These are phyloP conservation scores for Pocillopora damicornis DNA, from an alignment of 64 coral and sea anemone species.

Conservation along the genomic window DNA sequence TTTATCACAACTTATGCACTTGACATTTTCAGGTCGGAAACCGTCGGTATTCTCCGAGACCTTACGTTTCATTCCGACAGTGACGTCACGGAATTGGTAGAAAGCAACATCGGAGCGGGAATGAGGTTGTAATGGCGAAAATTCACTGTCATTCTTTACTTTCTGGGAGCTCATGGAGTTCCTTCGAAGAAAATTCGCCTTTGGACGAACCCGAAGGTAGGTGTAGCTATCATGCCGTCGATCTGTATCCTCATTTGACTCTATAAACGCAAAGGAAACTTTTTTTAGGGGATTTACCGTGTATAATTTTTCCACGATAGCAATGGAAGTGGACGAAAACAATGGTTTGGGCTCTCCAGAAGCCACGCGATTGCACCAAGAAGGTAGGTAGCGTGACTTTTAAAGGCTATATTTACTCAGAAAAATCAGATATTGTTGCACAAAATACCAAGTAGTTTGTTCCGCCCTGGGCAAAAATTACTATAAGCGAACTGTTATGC, in stretches of 20 bases:
- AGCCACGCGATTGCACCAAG: slow-evolving; percentile 83
- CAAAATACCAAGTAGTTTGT: slow-evolving; percentile 10
- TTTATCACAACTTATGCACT: slow-evolving; percentile 8
- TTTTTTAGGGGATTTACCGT: slow-evolving; percentile 58
- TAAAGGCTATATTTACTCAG: slow-evolving; percentile 21
- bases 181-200: slow-evolving; percentile 74
- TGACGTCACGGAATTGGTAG: slow-evolving; percentile 84
- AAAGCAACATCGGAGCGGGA: slow-evolving; percentile 96
- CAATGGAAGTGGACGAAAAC: slow-evolving; percentile 99
- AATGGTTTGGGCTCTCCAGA: slow-evolving; percentile 76
- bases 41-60: slow-evolving; percentile 55
- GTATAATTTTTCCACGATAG: slow-evolving; percentile 81
- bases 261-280: slow-evolving; percentile 33
- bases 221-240: slow-evolving; percentile 19
- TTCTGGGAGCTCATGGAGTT: slow-evolving; percentile 97
- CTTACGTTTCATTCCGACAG: slow-evolving; percentile 66
- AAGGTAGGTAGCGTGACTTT: slow-evolving; percentile 61
- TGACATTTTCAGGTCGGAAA: slow-evolving; percentile 58
- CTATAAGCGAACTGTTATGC: slow-evolving; percentile 19
- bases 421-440: slow-evolving; percentile 28
- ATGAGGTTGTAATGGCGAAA: slow-evolving; percentile 99
- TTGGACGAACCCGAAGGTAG: slow-evolving; percentile 90
- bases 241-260: slow-evolving; percentile 21
- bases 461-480: slow-evolving; percentile 25
- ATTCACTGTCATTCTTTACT: slow-evolving; percentile 99